Percentiles rank a stretch among this genome's conserved stretches.
Conservation (phyloP, 2,797 vertebrate genomes). For the Falco concolor region DNA sequence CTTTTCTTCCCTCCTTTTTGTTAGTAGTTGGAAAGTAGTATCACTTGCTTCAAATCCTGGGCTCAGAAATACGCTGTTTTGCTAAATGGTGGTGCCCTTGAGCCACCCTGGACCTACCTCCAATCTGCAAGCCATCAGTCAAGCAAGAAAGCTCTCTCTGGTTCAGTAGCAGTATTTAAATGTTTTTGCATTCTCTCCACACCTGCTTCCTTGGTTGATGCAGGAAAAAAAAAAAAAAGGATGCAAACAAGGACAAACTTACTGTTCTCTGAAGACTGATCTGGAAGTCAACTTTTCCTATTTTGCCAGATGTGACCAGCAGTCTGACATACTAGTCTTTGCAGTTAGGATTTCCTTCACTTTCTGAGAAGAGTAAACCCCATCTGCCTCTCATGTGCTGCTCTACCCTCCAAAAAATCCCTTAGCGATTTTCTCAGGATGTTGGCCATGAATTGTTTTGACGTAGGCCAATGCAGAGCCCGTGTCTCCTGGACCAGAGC, state of each 20-base stretch:
- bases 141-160: neutral
- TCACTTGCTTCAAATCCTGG: neutral
- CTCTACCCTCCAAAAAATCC: neutral
- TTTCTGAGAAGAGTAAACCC: neutral
- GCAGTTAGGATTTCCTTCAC: neutral
- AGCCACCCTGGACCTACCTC: neutral
- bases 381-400: neutral
- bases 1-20: neutral
- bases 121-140: neutral
- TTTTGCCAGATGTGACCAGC: neutral
- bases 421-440: neutral
- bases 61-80: neutral
- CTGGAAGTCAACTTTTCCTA: neutral
- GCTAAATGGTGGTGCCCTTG: neutral
- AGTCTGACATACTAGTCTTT: neutral
- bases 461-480: neutral
- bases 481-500: neutral
- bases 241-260: neutral
- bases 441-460: neutral
- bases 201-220: neutral
- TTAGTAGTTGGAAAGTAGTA: neutral
- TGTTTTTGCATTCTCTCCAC: neutral
- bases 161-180: neutral
- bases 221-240: neutral
- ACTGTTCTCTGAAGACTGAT: neutral